Percentiles rank a stretch among this genome's conserved stretches.
Evolutionary conservation across 2,113 vertebrate species (phyloP).

Genomic region (Bufo bufo): DNA sequence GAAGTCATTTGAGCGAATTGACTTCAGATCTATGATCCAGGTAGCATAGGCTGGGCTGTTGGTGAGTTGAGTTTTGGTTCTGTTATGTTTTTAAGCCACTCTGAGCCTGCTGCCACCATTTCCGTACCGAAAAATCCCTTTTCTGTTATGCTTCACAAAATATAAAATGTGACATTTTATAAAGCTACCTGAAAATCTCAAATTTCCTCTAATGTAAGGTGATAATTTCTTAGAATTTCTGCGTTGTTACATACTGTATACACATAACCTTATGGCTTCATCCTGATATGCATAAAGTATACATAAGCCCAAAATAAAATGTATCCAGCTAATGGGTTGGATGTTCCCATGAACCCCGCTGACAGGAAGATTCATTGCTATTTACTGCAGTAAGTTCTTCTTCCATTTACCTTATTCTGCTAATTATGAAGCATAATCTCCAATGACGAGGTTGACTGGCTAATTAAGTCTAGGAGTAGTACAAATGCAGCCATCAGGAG

Average conservation of each 20-base stretch:
- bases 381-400: conserved; percentile 32
- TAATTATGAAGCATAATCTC: background rate
- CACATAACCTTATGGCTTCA: background rate
- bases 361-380: background rate
- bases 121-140: too few species aligned
- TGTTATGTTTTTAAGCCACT: too few species aligned
- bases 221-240: background rate
- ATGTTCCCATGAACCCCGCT: background rate
- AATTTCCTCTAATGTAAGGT: background rate
- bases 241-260: too few species aligned
- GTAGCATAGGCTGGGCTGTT: too few species aligned
- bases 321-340: background rate
- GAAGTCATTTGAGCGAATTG: too few species aligned
- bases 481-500: conserved; percentile 33
- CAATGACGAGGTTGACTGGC: background rate
- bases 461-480: conserved; percentile 35
- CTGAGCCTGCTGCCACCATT: too few species aligned
- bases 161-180: background rate
- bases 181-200: background rate
- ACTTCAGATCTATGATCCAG: too few species aligned
- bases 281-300: too few species aligned
- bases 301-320: background rate
- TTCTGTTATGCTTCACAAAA: too few species aligned
- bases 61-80: too few species aligned
- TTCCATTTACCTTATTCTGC: background rate